Evolutionary conservation across 2,797 vertebrate species (phyloP).

Genomic region (Florisuga fusca): DNA sequence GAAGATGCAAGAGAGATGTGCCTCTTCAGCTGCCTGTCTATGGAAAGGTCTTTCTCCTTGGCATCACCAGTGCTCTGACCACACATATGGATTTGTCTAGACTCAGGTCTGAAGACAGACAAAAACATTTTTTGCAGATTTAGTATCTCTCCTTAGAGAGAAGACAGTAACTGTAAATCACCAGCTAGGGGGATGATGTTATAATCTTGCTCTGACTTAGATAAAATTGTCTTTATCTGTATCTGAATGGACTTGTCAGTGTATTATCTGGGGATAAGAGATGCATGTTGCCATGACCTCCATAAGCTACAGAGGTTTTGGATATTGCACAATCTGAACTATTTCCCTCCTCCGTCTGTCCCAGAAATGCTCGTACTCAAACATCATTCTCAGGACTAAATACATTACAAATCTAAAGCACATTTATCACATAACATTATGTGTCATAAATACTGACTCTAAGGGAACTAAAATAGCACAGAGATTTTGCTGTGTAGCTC

Average conservation of each 20-base stretch:
- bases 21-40: not conserved
- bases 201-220: not conserved
- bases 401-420: not conserved
- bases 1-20: not conserved
- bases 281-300: not conserved
- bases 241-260: not conserved
- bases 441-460: not conserved
- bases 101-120: not conserved
- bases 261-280: not conserved
- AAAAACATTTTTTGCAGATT: not conserved
- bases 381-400: not conserved
- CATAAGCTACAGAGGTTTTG: not conserved
- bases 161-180: conserved; percentile 1
- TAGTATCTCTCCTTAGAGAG: not conserved
- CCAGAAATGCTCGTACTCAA: not conserved
- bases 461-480: not conserved
- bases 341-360: not conserved
- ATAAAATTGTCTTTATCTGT: not conserved
- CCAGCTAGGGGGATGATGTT: not conserved
- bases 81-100: not conserved
- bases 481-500: not conserved
- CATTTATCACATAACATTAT: not conserved
- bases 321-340: not conserved
- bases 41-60: not conserved
- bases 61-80: not conserved